A percentile compares a stretch with the other conserved stretches of the same genome.
Evolutionary conservation across 2,888 invertebrate species (phyloP).

Genomic region (Nomada ferruginata): DNA sequence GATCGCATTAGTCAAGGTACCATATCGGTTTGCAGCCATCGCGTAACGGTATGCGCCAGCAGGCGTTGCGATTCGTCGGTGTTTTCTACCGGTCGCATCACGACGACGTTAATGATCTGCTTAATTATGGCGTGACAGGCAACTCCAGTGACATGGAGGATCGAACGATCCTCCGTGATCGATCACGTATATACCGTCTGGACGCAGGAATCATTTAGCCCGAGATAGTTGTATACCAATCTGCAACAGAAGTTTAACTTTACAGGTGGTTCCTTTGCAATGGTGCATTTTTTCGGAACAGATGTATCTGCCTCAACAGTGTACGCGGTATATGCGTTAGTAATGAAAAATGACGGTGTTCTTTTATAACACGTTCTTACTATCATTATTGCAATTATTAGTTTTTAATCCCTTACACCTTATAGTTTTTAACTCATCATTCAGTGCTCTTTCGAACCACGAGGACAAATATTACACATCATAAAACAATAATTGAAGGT

Average conservation of each 20-base stretch:
- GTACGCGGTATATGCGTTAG: too few species aligned
- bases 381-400: too few species aligned
- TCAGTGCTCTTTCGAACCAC: too few species aligned
- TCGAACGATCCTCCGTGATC: conserved; percentile 37
- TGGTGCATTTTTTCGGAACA: too few species aligned
- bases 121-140: conserved; percentile 80
- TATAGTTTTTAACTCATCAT: too few species aligned
- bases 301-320: too few species aligned
- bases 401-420: too few species aligned
- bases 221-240: background rate
- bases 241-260: background rate
- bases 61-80: conserved; percentile 76
- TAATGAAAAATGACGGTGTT: too few species aligned
- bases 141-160: conserved; percentile 32
- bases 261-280: too few species aligned
- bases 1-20: conserved; percentile 83
- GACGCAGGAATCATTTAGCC: background rate
- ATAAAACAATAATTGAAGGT: too few species aligned
- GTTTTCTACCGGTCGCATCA: conserved; percentile 60
- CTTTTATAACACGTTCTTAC: too few species aligned
- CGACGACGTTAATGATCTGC: conserved; percentile 83
- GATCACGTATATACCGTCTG: background rate
- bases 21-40: conserved; percentile 82
- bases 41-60: conserved; percentile 81
- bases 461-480: too few species aligned